A percentile compares a stretch with the other conserved stretches of the same genome.
Evolutionary conservation across 1,140 invertebrate genomes (phyloP).

Genomic region (Caenorhabditis remanei): DNA sequence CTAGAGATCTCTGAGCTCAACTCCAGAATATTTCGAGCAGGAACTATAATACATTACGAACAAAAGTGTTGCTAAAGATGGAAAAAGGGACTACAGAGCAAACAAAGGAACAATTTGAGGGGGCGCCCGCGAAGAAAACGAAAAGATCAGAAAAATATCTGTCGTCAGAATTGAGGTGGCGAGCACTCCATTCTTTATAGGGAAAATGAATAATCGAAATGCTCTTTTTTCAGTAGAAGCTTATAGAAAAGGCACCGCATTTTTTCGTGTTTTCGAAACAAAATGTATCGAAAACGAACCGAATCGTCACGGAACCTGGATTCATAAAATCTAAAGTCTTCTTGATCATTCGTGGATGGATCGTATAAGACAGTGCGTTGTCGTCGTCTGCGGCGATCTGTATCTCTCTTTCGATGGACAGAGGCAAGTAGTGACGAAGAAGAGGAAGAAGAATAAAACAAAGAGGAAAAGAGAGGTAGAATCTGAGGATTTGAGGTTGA

Average conservation of each 20-base stretch:
- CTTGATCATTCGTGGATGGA: conserved; percentile 8
- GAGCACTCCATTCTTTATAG: too few relatives aligned
- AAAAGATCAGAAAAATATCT: neutral
- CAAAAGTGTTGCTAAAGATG: too few relatives aligned
- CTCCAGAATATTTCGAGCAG: too few relatives aligned
- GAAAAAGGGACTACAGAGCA: too few relatives aligned
- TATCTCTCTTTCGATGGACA: conserved; percentile 10
- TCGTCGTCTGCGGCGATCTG: neutral
- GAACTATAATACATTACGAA: too few relatives aligned
- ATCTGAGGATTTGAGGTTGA: too few relatives aligned
- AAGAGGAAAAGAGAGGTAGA: too few relatives aligned
- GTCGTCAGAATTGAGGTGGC: too few relatives aligned
- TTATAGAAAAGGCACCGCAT: too few relatives aligned
- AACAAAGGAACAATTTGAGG: too few relatives aligned
- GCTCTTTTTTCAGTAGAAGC: neutral
- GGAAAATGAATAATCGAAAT: too few relatives aligned
- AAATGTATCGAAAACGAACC: neutral
- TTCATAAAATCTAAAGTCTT: conserved; percentile 7
- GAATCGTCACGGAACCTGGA: neutral
- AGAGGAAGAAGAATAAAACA: neutral
- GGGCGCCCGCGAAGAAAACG: neutral
- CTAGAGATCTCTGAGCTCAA: too few relatives aligned
- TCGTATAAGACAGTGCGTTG: conserved; percentile 1
- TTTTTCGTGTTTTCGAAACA: neutral
- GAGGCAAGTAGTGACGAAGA: neutral